Conservation (phyloP, 2,113 vertebrate species). For the Amia ocellicauda region DNA sequence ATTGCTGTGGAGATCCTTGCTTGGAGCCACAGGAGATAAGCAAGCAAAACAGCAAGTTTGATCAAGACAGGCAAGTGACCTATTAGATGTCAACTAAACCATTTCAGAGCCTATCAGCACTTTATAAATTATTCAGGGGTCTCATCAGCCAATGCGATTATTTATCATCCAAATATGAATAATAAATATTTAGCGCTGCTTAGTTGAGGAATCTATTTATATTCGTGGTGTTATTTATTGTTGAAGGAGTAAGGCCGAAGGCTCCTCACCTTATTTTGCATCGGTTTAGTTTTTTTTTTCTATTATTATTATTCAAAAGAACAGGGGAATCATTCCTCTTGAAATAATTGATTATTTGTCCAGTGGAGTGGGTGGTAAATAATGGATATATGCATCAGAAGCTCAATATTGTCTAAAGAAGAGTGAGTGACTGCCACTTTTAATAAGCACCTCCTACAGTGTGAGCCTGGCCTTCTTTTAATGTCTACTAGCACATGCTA, state of each 20-base stretch:
- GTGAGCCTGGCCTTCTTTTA: not conserved
- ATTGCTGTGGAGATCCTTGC: not conserved
- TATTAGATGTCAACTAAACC: constrained; percentile 11
- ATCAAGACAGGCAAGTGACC: constrained; percentile 11
- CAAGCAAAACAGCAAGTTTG: not conserved
- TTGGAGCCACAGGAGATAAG: not conserved
- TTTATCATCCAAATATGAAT: constrained; percentile 61
- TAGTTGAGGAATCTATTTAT: not conserved
- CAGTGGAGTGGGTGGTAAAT: constrained; percentile 53
- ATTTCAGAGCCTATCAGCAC: constrained; percentile 39
- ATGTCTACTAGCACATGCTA: not conserved
- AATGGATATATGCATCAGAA: constrained; percentile 59
- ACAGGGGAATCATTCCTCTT: constrained; percentile 51
- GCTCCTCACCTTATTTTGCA: not conserved
- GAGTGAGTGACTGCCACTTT: constrained; percentile 39
- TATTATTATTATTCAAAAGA: constrained; percentile 50
- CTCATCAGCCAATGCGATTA: constrained; percentile 68
- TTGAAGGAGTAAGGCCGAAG: constrained; percentile 2
- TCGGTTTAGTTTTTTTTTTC: not conserved
- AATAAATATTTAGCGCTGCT: constrained; percentile 47
- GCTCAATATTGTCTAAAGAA: constrained; percentile 30
- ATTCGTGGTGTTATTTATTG: constrained; percentile 35
- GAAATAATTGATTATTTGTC: constrained; percentile 62
- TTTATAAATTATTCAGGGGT: constrained; percentile 65
- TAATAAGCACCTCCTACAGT: constrained; percentile 31